Conservation (phyloP, 2,888 invertebrate species). For the Fissipunctia ypsillon region DNA sequence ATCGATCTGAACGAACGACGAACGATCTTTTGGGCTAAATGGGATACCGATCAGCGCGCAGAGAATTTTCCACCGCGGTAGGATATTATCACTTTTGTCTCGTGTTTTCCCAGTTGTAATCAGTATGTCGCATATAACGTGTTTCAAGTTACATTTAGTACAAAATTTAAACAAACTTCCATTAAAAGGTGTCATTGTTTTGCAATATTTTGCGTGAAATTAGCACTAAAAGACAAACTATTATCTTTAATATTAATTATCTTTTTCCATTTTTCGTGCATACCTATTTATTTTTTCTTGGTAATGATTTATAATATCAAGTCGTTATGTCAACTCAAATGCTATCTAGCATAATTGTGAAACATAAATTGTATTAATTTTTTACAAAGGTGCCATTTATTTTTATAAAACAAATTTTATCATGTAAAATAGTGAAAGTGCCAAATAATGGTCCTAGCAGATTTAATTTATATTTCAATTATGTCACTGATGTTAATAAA, state of each 20-base stretch:
- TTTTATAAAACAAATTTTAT: slow-evolving; percentile 64
- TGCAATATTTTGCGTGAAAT: slow-evolving; percentile 14
- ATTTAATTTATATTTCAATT: slow-evolving; percentile 44
- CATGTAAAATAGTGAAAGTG: slow-evolving; percentile 39
- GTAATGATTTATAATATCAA: not conserved
- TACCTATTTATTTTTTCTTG: not conserved
- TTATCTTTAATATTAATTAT: slow-evolving; percentile 2
- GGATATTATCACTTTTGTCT: not conserved
- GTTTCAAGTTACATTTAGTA: not conserved
- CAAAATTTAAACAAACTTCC: not conserved
- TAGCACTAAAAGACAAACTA: slow-evolving; percentile 34
- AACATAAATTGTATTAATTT: slow-evolving; percentile 26
- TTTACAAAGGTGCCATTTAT: slow-evolving; percentile 70
- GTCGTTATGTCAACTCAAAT: slow-evolving; percentile 3
- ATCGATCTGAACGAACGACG: not conserved
- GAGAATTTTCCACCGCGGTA: not conserved
- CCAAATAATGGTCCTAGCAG: slow-evolving; percentile 48
- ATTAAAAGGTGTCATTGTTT: not conserved
- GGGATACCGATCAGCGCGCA: not conserved
- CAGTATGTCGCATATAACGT: too few relatives aligned
- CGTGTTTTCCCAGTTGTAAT: too few relatives aligned
- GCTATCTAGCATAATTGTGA: slow-evolving; percentile 11
- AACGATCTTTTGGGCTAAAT: not conserved
- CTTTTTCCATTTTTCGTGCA: not conserved
- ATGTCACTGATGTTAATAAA: slow-evolving; percentile 54